phyloP scores from a whole-genome alignment of 1,140 invertebrate species.

The Solenopsis fugax region DNA sequence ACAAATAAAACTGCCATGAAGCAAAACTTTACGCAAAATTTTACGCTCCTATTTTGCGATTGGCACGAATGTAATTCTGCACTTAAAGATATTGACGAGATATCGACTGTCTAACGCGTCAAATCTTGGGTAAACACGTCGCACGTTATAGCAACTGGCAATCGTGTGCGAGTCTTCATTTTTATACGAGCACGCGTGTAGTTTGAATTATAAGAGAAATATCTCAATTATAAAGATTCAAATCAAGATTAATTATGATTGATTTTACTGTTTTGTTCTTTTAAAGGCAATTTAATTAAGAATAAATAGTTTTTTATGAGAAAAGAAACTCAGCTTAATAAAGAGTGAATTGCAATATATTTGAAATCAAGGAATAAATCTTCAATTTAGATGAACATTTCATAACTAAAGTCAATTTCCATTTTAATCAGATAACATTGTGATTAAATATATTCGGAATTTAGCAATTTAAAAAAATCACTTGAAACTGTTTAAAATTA shows the following conservation, averaged over 20 bases:
- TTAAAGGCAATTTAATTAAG: background rate
- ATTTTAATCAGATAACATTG: too few relatives aligned
- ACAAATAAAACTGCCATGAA: constrained; percentile 79
- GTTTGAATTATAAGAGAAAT: background rate
- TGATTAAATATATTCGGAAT: too few relatives aligned
- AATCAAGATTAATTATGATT: background rate
- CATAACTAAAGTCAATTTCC: background rate
- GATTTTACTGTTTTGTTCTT: background rate
- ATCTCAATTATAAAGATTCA: background rate
- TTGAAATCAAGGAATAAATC: too few relatives aligned
- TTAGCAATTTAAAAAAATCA: too few relatives aligned
- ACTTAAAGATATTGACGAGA: constrained; percentile 40
- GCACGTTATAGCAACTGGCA: background rate
- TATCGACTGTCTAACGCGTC: background rate
- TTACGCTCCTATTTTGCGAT: background rate
- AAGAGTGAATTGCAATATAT: background rate
- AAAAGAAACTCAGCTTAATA: background rate
- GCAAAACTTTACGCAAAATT: constrained; percentile 70
- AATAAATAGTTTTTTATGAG: background rate
- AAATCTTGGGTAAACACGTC: background rate
- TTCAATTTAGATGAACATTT: too few relatives aligned
- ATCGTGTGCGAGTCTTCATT: background rate
- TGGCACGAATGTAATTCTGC: constrained; percentile 21
- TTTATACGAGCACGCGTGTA: background rate
- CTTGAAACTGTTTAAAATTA: too few relatives aligned